Base-by-base conservation (phyloP, 1,140 invertebrate genomes). In the Trigoniulus corallinus region DNA sequence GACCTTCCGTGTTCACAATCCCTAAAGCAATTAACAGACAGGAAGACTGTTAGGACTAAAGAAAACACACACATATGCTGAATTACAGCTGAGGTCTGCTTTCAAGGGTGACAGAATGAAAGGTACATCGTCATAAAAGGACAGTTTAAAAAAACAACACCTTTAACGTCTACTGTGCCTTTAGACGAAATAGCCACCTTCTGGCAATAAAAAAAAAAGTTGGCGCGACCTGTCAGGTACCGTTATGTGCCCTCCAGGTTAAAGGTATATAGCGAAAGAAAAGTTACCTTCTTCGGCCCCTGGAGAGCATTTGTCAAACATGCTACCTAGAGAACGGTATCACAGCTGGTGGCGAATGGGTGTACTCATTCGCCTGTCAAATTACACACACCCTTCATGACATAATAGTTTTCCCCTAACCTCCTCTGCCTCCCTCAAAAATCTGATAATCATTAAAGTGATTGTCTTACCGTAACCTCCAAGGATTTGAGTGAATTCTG, bases 1-100 rank as follows among this genome's bases (percentile, higher is more conserved):
- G 76, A 46, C 91, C 92, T 54, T 87, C 84, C 50, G 83, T 82
- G 64, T 92, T 92, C 57, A 94, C 79, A 53, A 94, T 80, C 58
- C 91, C 91, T 92, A 34, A 34, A 34, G 15, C 29, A 34, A 34
- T 34, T 7, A 74, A 68, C 27, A 49, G 70, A 54, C 27, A 46
- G 10, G 50, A 50, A 45, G 48, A 24, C 1, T 20, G 24, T 40
- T 21, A 13, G 20, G 22, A 47, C n/a, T 34, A 50, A 37, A 37
- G 24, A 37, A 26, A 48, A 39, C n/a, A 50, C 2, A 27, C 18
- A 50, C 37, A 12, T 40, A 22, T 7, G 3, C 39, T 4, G 24
- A 46, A 25, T 48, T 22, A 26, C 45, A 50, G 18, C n/a, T 20
- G 23, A 42, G 20, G 15, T 13, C 39, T 23, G 7, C 23, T 25